Conservation (phyloP, 1,140 invertebrate species). For the Phymorhynchus buccinoides region DNA sequence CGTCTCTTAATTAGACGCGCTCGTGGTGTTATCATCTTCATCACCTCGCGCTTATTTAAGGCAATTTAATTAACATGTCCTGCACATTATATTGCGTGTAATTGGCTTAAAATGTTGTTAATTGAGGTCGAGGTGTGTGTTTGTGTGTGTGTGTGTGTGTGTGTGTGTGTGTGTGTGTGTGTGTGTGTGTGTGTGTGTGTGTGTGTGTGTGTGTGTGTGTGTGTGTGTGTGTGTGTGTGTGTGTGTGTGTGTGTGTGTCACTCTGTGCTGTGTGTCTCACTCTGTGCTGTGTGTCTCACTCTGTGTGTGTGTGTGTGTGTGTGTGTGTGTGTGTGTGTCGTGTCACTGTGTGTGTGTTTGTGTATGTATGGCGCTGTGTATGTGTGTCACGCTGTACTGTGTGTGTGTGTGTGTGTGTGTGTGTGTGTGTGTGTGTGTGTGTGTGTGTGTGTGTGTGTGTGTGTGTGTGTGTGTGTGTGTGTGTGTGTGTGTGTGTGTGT, state of each 20-base stretch:
- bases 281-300: background rate
- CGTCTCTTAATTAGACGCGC: too few species aligned
- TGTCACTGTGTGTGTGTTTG: background rate
- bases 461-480: background rate
- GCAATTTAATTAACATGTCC: too few species aligned
- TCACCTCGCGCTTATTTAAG: too few species aligned
- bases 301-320: background rate
- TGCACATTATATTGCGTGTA: too few species aligned
- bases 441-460: background rate
- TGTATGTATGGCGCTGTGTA: background rate
- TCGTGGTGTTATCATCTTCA: too few species aligned
- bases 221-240: background rate
- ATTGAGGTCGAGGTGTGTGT: too few species aligned
- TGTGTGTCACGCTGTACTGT: background rate
- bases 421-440: background rate
- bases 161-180: background rate
- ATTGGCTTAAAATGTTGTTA: too few species aligned
- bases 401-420: conserved; percentile 6
- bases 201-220: background rate
- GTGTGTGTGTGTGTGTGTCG: background rate
- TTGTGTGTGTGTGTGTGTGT: too few species aligned
- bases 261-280: background rate
- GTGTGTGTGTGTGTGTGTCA: background rate
- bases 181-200: background rate
- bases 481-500: background rate